Base-by-base conservation (phyloP, 1,140 invertebrate species). In the Caligus rogercresseyi region DNA sequence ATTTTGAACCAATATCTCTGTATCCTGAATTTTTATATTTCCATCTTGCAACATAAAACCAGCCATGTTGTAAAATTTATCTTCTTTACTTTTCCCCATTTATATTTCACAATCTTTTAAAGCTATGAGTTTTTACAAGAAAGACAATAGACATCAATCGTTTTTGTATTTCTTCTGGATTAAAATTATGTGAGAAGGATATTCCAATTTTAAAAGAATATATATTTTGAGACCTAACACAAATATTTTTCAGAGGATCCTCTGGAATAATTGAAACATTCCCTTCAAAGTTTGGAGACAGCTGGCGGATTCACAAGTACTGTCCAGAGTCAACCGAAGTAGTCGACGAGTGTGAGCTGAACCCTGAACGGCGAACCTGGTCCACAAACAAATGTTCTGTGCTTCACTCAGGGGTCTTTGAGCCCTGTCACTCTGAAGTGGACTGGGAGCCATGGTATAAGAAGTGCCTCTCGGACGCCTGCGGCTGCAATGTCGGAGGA, bases 401-500 rank as follows among this genome's bases (percentile, higher is more conserved):
- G 1, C 70, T 93, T 1, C 86, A 87, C 69, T 81, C 81, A 0
- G 69, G 75, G 1, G 68, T 84, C 1, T 92, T 93, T 72, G 71
- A 79, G 31, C 71, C 78, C 13, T 93, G 89, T 69, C 87, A 91
- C 71, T 75, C 77, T 1, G 83, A 88, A 72, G 85, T 92, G 1
- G 78, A 82, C 0, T 75, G 85, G 0, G 80, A 83, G 21, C 73
- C 74, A 1, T 88, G 58, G 58, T 68, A 59, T 64, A 53, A 20
- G 56, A 76, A 83, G 52, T 90, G 87, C 71, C 78, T 86, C 60
- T 80, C 80, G 60, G 87, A 91, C 73, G 78, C 85, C 0, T 93
- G 88, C 73, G 86, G 82, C 21, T 94, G 90, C 72, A 87, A 91
- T 72, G 75, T 80, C 68, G 89, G 89, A 18, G 89, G 83, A 0